These are phyloP conservation scores for Drosophila histrio DNA, from an alignment of 2,888 invertebrate genomes.

Conservation along the genomic window DNA sequence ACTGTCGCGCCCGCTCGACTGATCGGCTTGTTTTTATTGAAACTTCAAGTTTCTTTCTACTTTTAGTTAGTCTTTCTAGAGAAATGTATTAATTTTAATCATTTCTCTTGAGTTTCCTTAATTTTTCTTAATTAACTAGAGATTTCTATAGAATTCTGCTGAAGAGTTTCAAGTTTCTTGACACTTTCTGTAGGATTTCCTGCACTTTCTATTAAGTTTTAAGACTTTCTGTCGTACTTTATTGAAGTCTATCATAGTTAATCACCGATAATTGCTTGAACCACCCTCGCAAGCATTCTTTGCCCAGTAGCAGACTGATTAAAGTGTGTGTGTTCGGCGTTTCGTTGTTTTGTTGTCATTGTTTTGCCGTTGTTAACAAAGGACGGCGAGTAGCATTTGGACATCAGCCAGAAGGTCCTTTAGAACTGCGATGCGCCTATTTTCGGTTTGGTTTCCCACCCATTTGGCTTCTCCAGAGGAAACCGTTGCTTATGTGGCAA, in stretches of 20 bases:
- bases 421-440: slow-evolving; percentile 57
- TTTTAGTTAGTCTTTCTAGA: too few species aligned
- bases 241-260: not conserved
- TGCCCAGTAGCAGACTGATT: slow-evolving; percentile 55
- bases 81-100: too few species aligned
- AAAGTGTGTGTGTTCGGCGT: slow-evolving; percentile 50
- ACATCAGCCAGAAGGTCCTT: slow-evolving; percentile 47
- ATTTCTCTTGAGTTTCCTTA: not conserved
- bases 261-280: not conserved
- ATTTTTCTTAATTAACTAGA: not conserved
- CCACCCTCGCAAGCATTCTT: slow-evolving; percentile 43
- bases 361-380: slow-evolving; percentile 13
- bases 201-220: not conserved
- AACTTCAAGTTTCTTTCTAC: too few species aligned
- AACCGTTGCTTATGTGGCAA: slow-evolving; percentile 59
- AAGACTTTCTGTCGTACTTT: not conserved
- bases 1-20: too few species aligned
- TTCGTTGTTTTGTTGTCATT: slow-evolving; percentile 29
- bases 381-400: slow-evolving; percentile 26
- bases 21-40: too few species aligned
- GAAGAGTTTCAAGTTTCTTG: not conserved
- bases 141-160: not conserved
- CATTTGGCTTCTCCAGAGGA: not conserved
- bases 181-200: not conserved
- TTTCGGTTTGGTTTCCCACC: slow-evolving; percentile 11